Base-by-base conservation (phyloP, 2,797 vertebrate species). In the Pelobates cultripes region DNA sequence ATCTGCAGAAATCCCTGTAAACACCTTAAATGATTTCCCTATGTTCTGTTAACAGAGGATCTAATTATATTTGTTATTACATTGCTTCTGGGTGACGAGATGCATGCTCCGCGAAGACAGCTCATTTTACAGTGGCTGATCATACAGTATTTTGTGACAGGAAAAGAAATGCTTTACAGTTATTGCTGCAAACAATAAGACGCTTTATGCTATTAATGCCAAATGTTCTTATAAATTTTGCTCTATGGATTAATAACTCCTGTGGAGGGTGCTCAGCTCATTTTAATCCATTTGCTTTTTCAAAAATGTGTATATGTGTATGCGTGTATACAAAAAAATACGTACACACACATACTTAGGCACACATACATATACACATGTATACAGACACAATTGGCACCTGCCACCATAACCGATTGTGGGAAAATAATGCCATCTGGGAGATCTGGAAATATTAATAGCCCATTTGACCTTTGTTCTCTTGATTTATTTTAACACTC, bases 31-130 rank as follows among this genome's bases (percentile, higher is more conserved):
- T 87, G 80, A 88, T 87, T 90, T 85, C 84, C 83, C 77, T 81
- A 72, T 75, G 47, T 86, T 85, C 80, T 85, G 71, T 85, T 92
- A 90, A 92, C 87, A 88, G 73, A 87, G 84, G 90, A 89, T 88
- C 82, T 90, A 90, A 86, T 91, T 90, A 86, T 88, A 88, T 89
- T 89, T 88, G 88, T 87, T 87, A 86, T 89, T 88, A 87, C 80
- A 85, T 85, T 89, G 83, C 89, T 90, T 88, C 86, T 87, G 86
- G 85, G 82, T 87, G 82, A 90, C 88, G 88, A 89, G 87, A 75
- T 83, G 57, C 74, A 87, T 87, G 86, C 75, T 84, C 80, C 79
- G 87, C 75, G 76, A 86, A 73, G 77, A 88, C 77, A 89, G 86
- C 84, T 88, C 86, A 87, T 87, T 91, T 90, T 89, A 78, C 81